Percentiles rank a stretch among this genome's conserved stretches.
Evolutionary conservation across 2,113 vertebrate genomes (phyloP).

Genomic region (Dascyllus trimaculatus): DNA sequence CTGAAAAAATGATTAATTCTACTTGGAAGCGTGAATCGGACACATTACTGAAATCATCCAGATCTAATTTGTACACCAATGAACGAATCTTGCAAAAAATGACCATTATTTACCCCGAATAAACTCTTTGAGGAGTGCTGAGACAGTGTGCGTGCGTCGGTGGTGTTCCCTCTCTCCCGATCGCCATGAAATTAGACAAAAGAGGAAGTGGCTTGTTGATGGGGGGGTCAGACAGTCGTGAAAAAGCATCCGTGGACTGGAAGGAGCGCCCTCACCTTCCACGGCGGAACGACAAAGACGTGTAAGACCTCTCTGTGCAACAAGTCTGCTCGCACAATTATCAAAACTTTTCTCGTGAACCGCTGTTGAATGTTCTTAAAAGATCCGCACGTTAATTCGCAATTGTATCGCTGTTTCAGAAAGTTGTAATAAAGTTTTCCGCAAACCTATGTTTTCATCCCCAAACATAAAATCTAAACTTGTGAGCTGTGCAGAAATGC

Average conservation of each 20-base stretch:
- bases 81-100: slow-evolving; percentile 35
- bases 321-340: neutral
- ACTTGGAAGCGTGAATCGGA: slow-evolving; percentile 26
- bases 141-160: slow-evolving; percentile 80
- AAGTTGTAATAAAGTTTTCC: neutral
- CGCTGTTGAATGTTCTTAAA: neutral
- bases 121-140: slow-evolving; percentile 78
- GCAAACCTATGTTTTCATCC: neutral
- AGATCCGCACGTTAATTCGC: neutral
- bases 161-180: slow-evolving; percentile 82
- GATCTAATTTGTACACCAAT: slow-evolving; percentile 14
- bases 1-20: slow-evolving; percentile 31
- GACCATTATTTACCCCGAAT: slow-evolving; percentile 77
- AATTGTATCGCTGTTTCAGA: rapidly evolving
- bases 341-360: neutral
- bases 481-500: too few species aligned
- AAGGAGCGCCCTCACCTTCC: slow-evolving; percentile 83
- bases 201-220: slow-evolving; percentile 83
- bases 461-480: too few species aligned
- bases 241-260: slow-evolving; percentile 63
- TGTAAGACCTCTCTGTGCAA: neutral
- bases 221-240: slow-evolving; percentile 74
- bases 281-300: slow-evolving; percentile 65
- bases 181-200: slow-evolving; percentile 86
- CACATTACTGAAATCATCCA: neutral